These are phyloP conservation scores for Slavum lentiscoides DNA, from an alignment of 2,888 invertebrate genomes.

Conservation along the genomic window DNA sequence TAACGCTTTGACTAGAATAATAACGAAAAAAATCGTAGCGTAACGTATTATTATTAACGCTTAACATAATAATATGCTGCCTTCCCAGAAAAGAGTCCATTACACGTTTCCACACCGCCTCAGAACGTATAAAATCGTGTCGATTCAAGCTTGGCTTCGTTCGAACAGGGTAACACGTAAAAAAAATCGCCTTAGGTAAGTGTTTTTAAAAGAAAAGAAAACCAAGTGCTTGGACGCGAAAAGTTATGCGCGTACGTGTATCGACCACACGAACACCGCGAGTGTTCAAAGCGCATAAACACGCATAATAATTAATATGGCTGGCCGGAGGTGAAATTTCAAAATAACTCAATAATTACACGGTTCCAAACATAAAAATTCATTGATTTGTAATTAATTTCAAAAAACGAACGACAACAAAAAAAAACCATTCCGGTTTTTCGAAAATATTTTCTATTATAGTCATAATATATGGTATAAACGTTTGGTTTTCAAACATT, in stretches of 20 bases:
- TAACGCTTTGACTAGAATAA: too few relatives aligned
- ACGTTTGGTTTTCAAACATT: conserved; percentile 11
- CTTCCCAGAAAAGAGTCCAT: too few relatives aligned
- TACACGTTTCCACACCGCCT: too few relatives aligned
- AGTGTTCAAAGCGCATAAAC: neutral
- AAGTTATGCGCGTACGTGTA: too few relatives aligned
- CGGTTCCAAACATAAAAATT: neutral
- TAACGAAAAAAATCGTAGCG: too few relatives aligned
- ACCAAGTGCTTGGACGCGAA: neutral
- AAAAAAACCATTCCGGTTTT: neutral
- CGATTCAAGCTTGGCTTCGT: neutral
- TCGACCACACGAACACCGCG: too few relatives aligned
- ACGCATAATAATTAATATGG: too few relatives aligned
- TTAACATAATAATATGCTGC: too few relatives aligned
- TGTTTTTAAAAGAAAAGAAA: neutral
- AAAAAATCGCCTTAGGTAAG: neutral
- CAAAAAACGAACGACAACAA: neutral
- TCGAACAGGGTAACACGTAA: neutral
- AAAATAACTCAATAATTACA: neutral
- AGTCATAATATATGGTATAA: too few relatives aligned
- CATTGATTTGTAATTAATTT: neutral
- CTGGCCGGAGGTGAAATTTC: neutral
- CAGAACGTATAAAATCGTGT: neutral
- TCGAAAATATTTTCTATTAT: neutral
- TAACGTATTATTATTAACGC: too few relatives aligned